Evolutionary conservation across 2,113 vertebrate genomes (phyloP), one percentile per base, ranked within the genome.

Genomic region (Aleadryas rufinucha): DNA sequence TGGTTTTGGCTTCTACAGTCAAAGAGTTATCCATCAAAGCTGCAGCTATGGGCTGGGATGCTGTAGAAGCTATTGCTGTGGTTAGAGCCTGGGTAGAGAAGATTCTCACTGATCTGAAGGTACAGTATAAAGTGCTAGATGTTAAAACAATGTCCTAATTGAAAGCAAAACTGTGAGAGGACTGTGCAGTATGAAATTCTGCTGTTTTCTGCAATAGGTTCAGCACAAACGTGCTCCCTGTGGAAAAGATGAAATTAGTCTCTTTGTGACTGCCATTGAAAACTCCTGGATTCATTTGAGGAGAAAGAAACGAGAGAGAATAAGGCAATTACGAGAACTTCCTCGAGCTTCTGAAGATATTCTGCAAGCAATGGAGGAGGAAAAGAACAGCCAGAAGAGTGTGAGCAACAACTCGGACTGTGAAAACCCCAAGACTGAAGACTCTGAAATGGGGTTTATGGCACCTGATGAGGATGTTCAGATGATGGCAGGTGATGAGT

Each of bases 221-320:
- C 97, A 99, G 75, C 98, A 99, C 96, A 99, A 99, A 93, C 98
- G 83, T 28, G 98, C 99, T 89, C 98, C 99, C 6, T 98, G 98
- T 96, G 98, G 97, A 24, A 97, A 98, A 69, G 97, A 98, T 37
- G 98, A 99, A 98, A 97, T 98, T 68, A 99, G 99, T 85, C 97
- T 99, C 61, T 99, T 99, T 83, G 97, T 99, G 76, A 99, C 99
- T 53, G 99, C 99, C 18, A 95, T 99, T 95, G 99, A 99, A 97
- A 99, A 99, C 97, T 99, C 99, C 31, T 99, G 99, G 99, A 97
- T 99, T 95, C 99, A 99, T 57, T 81, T 98, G 50, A 98, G 99
- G n/a, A 98, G 99, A 93, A 99, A 98, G 95, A 99, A 98, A 35
- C 98, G 99, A 27, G 99, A 99, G 44, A 98, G 98, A 59, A 85